These are phyloP conservation scores for Odontomyia ornata DNA, from an alignment of 2,888 invertebrate genomes.

Conservation along the genomic window DNA sequence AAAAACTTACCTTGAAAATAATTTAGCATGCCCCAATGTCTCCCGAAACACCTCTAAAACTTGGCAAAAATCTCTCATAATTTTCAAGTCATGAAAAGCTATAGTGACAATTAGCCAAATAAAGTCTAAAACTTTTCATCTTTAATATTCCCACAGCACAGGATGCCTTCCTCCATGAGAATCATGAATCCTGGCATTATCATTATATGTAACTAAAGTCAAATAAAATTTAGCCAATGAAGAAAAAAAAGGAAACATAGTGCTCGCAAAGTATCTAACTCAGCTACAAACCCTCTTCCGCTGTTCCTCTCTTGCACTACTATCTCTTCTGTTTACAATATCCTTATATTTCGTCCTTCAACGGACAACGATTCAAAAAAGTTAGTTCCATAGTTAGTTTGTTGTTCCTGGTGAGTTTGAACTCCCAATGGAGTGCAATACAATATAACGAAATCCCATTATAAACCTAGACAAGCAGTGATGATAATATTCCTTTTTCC, in stretches of 20 bases:
- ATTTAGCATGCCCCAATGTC: background rate
- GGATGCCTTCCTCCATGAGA: too few relatives aligned
- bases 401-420: background rate
- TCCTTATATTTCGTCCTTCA: too few relatives aligned
- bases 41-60: background rate
- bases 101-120: background rate
- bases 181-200: background rate
- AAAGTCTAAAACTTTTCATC: too few relatives aligned
- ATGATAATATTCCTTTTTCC: background rate
- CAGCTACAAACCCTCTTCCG: too few relatives aligned
- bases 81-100: constrained; percentile 6
- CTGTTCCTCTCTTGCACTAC: background rate
- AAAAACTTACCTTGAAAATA: background rate
- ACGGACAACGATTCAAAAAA: constrained; percentile 3
- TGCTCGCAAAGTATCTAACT: too few relatives aligned
- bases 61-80: background rate
- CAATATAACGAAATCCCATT: background rate
- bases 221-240: background rate
- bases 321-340: background rate
- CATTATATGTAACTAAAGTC: background rate
- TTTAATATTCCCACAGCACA: too few relatives aligned
- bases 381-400: background rate
- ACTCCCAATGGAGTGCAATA: background rate
- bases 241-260: too few relatives aligned
- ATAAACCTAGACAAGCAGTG: background rate